A percentile compares a stretch with the other conserved stretches of the same genome.
These are phyloP conservation scores for human DNA, from an alignment of 2,113 vertebrate species.

Conservation along the genomic window DNA sequence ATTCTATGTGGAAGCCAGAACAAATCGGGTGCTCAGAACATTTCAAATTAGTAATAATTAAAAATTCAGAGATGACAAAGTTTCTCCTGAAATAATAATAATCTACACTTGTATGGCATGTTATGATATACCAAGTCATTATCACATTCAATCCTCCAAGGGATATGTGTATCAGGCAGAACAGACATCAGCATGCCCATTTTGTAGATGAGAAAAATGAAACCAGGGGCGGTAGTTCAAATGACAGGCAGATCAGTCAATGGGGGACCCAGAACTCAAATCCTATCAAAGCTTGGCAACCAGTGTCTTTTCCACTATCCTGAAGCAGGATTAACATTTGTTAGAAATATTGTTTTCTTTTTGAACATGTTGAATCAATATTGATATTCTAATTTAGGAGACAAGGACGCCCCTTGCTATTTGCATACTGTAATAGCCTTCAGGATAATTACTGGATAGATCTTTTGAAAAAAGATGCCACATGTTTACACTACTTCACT, in stretches of 20 bases:
- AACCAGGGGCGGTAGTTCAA: not conserved
- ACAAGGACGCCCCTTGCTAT: conserved; percentile 48
- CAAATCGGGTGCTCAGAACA: conserved; percentile 36
- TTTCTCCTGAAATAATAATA: conserved; percentile 70
- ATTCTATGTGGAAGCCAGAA: conserved; percentile 40
- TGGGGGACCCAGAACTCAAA: not conserved
- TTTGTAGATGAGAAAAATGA: not conserved
- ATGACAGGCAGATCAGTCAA: too few relatives aligned
- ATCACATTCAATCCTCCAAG: not conserved
- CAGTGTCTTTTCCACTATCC: not conserved
- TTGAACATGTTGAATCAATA: conserved; percentile 62
- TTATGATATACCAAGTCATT: not conserved
- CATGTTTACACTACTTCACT: conserved; percentile 45
- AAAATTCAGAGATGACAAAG: conserved; percentile 59
- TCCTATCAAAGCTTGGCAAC: not conserved
- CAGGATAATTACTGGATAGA: conserved; percentile 51
- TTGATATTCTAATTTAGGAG: conserved; percentile 66
- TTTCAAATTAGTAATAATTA: conserved; percentile 67
- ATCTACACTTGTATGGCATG: not conserved
- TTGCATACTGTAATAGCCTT: conserved; percentile 71
- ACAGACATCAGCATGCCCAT: not conserved
- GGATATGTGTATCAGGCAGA: not conserved
- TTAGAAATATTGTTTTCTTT: conserved; percentile 63
- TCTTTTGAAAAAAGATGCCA: conserved; percentile 59
- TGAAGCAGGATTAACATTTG: conserved; percentile 33